These are phyloP conservation scores for Plutella xylostella DNA, from an alignment of 2,888 invertebrate genomes.

Conservation along the genomic window DNA sequence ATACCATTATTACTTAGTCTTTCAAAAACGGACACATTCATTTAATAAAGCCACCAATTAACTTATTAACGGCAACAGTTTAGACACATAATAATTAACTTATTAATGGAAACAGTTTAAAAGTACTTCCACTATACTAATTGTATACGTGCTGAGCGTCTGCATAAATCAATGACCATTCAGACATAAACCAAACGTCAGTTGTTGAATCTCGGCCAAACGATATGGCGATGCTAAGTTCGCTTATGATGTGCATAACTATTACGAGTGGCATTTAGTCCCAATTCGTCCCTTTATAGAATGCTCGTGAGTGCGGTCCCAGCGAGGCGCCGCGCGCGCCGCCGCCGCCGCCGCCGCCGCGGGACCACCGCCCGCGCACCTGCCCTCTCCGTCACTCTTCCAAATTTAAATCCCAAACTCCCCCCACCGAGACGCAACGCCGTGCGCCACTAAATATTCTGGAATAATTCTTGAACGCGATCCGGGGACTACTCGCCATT, in stretches of 20 bases:
- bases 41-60: no score
- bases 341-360: constrained; percentile 28
- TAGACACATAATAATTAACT: no score
- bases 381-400: constrained; percentile 70
- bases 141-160: constrained; percentile 26
- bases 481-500: constrained; percentile 64
- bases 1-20: no score
- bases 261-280: no score
- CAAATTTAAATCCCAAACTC: constrained; percentile 69
- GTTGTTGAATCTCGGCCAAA: constrained; percentile 36
- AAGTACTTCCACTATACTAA: no score
- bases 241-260: constrained; percentile 17
- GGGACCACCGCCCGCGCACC: constrained; percentile 66
- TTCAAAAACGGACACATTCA: no score
- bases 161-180: constrained; percentile 37
- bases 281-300: no score
- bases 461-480: constrained; percentile 64
- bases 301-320: background rate
- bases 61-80: no score
- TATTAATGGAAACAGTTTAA: no score
- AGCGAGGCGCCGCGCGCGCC: constrained; percentile 6
- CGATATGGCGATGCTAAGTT: constrained; percentile 33
- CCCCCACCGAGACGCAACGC: constrained; percentile 48
- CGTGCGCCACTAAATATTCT: constrained; percentile 57
- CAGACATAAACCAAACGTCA: constrained; percentile 29